These are phyloP conservation scores for Ifrita kowaldi DNA, from an alignment of 2,113 vertebrate genomes.

Conservation along the genomic window DNA sequence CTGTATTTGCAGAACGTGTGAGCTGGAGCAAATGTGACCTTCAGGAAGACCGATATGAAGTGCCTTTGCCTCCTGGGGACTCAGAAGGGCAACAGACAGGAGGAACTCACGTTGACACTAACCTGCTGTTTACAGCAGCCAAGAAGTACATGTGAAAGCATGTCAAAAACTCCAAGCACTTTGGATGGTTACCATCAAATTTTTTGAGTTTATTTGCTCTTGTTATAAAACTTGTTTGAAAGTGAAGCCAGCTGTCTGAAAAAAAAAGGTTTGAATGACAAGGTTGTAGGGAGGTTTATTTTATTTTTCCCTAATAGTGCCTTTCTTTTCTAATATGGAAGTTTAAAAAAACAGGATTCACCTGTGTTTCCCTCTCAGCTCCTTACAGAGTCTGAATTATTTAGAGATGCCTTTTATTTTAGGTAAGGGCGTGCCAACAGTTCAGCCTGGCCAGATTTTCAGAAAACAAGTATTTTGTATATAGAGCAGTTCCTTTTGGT, in stretches of 20 bases:
- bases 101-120: background rate
- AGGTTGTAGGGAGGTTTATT: background rate
- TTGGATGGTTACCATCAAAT: slow-evolving; percentile 11
- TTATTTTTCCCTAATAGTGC: background rate
- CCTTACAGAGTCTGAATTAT: background rate
- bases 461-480: background rate
- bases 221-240: slow-evolving; percentile 16
- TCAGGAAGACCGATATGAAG: background rate
- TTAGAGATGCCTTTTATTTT: background rate
- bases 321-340: background rate
- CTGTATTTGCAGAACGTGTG: background rate
- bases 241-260: background rate
- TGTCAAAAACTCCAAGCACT: slow-evolving; percentile 49
- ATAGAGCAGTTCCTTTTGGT: background rate
- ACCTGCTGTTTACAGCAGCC: background rate
- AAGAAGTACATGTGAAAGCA: slow-evolving; percentile 43
- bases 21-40: background rate
- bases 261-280: background rate
- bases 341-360: background rate
- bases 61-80: background rate
- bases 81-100: background rate
- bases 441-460: background rate
- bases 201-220: slow-evolving; percentile 34
- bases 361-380: background rate
- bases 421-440: background rate